Evolutionary conservation across 2,113 vertebrate genomes (phyloP).

Genomic region (Vulpes lagopus): DNA sequence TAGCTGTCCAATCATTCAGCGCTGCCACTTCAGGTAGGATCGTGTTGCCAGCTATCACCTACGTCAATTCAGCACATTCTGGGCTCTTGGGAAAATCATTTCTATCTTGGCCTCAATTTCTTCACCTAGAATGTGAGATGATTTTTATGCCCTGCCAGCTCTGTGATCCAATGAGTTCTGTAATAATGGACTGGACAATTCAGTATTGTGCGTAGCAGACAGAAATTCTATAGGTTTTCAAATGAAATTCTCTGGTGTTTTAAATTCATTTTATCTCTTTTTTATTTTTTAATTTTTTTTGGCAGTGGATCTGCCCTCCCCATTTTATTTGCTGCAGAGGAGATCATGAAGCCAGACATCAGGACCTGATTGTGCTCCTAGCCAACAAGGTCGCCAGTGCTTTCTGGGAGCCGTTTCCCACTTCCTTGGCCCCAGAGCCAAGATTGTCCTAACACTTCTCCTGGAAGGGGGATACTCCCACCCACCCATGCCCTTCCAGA

Average conservation of each 20-base stretch:
- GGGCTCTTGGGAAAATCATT: neutral
- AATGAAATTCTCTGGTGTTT: neutral
- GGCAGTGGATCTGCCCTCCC: neutral
- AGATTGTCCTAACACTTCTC: neutral
- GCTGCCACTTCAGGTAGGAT: no score
- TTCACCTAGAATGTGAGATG: neutral
- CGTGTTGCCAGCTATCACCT: neutral
- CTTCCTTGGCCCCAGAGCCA: conserved; percentile 34
- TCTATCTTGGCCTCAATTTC: neutral
- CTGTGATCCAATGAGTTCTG: neutral
- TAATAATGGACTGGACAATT: neutral
- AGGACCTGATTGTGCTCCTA: neutral
- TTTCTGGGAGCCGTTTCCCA: neutral
- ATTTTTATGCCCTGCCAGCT: neutral
- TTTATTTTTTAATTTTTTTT: neutral
- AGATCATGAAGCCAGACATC: neutral
- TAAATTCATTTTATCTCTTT: neutral
- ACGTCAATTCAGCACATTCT: neutral
- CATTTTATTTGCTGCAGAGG: neutral
- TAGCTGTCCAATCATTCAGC: neutral
- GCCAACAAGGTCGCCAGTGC: neutral
- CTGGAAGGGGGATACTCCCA: neutral
- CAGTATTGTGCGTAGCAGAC: neutral
- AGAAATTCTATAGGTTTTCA: neutral
- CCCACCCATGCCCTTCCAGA: neutral